Evolutionary conservation across 2,113 vertebrate genomes (phyloP).

Genomic region (Poeciliopsis occidentalis): DNA sequence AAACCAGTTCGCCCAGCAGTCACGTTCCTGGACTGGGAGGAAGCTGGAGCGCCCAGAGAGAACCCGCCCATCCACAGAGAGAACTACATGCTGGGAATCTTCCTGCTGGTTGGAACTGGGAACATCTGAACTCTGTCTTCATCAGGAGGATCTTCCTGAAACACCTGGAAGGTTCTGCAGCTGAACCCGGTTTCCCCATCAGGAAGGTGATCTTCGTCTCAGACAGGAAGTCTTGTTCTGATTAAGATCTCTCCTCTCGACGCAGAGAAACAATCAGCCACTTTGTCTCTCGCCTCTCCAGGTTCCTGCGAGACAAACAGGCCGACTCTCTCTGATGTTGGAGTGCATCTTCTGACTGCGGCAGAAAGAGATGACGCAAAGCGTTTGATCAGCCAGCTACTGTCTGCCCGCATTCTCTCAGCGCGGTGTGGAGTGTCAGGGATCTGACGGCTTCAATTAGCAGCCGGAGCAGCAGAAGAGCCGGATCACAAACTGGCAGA

Average conservation of each 20-base stretch:
- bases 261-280: neutral
- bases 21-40: too few relatives aligned
- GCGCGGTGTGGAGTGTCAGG: conserved; percentile 7
- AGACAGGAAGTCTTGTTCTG: neutral
- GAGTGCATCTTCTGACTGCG: neutral
- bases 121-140: too few relatives aligned
- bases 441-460: neutral
- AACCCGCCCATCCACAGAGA: too few relatives aligned
- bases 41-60: too few relatives aligned
- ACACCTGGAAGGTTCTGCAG: neutral
- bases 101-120: too few relatives aligned
- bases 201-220: neutral
- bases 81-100: too few relatives aligned
- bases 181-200: neutral
- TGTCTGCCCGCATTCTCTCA: conserved; percentile 14
- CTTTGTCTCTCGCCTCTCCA: conserved; percentile 1
- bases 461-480: neutral
- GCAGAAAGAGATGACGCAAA: conserved; percentile 1
- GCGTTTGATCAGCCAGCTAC: conserved; percentile 30
- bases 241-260: neutral
- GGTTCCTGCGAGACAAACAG: neutral
- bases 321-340: neutral
- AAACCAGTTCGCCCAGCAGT: too few relatives aligned
- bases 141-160: too few relatives aligned
- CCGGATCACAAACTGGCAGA: neutral